These are phyloP conservation scores for Magallana ariakensis DNA, from an alignment of 1,140 invertebrate species.

Conservation along the genomic window DNA sequence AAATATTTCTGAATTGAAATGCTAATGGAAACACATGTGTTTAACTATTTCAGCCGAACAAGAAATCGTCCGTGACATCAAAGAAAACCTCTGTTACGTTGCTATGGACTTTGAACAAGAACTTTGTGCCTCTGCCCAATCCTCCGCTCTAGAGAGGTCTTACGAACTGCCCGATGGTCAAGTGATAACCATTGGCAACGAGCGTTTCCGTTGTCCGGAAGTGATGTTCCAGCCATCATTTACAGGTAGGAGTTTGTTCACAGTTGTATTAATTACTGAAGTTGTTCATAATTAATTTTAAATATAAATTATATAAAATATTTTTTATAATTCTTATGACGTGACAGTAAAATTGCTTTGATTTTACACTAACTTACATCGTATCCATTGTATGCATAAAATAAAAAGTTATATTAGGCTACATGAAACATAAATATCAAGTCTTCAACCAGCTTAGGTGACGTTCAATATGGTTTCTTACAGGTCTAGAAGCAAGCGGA, in stretches of 20 bases:
- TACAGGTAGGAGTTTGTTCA: constrained; percentile 60
- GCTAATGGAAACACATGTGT: background rate
- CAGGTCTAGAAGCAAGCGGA: constrained; percentile 71
- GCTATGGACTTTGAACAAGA: constrained; percentile 95
- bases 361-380: too few relatives aligned
- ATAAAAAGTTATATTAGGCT: too few relatives aligned
- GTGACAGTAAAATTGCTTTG: too few relatives aligned
- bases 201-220: constrained; percentile 75
- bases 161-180: constrained; percentile 80
- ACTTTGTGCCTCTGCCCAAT: constrained; percentile 80
- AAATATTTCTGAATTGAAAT: too few relatives aligned
- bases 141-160: constrained; percentile 78
- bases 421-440: too few relatives aligned
- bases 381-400: too few relatives aligned
- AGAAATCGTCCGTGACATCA: constrained; percentile 77
- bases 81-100: constrained; percentile 94
- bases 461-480: background rate
- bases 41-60: constrained; percentile 68
- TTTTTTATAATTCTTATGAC: too few relatives aligned
- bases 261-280: too few relatives aligned
- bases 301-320: too few relatives aligned
- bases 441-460: too few relatives aligned
- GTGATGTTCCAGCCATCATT: constrained; percentile 86
- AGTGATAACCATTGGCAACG: constrained; percentile 73
- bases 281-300: too few relatives aligned